Evolutionary conservation across 1,140 invertebrate species (phyloP).

Genomic region (Bombus cullumanus): DNA sequence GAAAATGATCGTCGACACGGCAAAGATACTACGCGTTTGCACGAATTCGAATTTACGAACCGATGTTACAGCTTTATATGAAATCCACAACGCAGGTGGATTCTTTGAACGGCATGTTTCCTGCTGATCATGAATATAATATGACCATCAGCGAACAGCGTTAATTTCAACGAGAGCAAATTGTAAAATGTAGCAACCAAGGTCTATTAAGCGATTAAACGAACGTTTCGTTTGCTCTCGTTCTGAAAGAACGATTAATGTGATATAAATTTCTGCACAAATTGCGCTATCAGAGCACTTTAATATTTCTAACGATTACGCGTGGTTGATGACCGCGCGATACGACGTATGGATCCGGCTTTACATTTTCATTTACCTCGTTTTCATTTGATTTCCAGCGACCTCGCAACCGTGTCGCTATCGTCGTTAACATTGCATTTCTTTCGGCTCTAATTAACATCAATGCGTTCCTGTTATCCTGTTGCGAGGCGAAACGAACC

Average conservation of each 20-base stretch:
- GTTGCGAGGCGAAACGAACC: neutral
- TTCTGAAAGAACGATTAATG: no score
- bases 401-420: no score
- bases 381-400: neutral
- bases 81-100: neutral
- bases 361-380: neutral
- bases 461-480: conserved; percentile 7
- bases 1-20: no score
- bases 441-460: conserved; percentile 46
- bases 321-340: neutral
- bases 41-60: neutral
- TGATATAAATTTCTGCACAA: neutral
- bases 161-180: neutral
- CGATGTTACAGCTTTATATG: neutral
- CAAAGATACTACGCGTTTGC: neutral
- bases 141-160: neutral
- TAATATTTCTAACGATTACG: neutral
- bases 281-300: neutral
- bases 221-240: neutral
- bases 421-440: neutral
- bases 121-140: neutral
- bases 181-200: neutral
- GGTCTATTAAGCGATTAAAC: neutral
- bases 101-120: neutral
- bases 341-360: neutral